These are phyloP conservation scores for Andrena haemorrhoa DNA, from an alignment of 2,888 invertebrate species.

Conservation along the genomic window DNA sequence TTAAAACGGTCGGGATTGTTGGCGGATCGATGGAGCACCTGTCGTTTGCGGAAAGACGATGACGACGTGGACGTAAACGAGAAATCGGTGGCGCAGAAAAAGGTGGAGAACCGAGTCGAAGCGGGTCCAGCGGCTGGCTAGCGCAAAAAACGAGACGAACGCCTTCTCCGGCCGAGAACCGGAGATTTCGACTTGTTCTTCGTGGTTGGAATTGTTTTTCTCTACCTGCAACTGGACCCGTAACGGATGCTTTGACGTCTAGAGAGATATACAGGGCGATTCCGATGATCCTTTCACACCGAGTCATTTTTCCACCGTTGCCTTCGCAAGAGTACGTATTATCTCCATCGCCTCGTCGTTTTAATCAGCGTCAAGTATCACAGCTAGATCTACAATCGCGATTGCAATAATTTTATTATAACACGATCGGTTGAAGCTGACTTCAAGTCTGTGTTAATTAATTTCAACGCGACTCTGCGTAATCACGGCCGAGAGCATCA, in stretches of 20 bases:
- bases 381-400: no score
- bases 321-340: no score
- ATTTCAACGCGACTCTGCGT: no score
- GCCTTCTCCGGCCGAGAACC: constrained; percentile 18
- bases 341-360: no score
- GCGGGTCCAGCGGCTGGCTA: constrained; percentile 10
- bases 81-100: constrained; percentile 55
- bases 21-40: constrained; percentile 34
- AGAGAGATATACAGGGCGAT: not conserved
- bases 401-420: no score
- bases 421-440: no score
- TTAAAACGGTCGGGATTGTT: constrained; percentile 10
- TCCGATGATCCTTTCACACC: not conserved
- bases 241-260: constrained; percentile 65
- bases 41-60: constrained; percentile 38
- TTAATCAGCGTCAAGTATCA: no score
- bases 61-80: constrained; percentile 35
- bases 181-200: constrained; percentile 36
- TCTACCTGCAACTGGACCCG: constrained; percentile 69
- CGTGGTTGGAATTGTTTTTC: constrained; percentile 59
- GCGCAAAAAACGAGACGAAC: constrained; percentile 49
- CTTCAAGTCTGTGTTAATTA: no score
- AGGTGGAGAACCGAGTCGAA: constrained; percentile 15
- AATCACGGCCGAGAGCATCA: no score
- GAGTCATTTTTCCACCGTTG: no score